Evolutionary conservation across 2,888 invertebrate genomes (phyloP), one percentile per base, ranked within the genome.

Genomic region (Acronicta leporina): DNA sequence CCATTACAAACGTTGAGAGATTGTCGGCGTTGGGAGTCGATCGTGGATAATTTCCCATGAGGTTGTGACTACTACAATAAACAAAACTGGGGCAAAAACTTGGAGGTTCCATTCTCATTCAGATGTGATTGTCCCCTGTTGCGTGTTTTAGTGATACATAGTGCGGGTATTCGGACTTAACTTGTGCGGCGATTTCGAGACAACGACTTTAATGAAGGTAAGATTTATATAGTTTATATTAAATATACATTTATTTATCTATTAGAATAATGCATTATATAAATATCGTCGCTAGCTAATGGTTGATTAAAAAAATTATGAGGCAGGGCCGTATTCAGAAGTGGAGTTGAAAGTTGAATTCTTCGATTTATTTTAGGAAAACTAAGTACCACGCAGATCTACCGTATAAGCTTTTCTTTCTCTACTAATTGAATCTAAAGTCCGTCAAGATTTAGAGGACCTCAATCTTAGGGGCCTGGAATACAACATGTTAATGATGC

Each of bases 11-110:
- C 78, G 81, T 82, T 83, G 80, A 85, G 81, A 84, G 85, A 85
- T 87, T 89, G 83, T 86, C 79, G 74, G 83, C 83, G 84, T 78
- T 83, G 78, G 82, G 79, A 81, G 84, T 81, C 85, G 78, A 81
- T 79, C 73, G 81, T 82, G 81, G 82, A 79, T 89, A 87, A 90
- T 91, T 92, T 92, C 89, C 89, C 89, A 78, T 65, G 91, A 87
- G 94, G 92, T 94, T 92, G 93, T 92, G 92, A 92, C 86, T 88
- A 84, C 81, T 86, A 87, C 84, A 84, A 87, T 90, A 90, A 87
- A 87, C 81, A 83, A 58, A 83, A 89, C 86, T 86, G 83, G 82
- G 77, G 79, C 73, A 84, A 85, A 86, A 88, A 89, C 88, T 90
- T 85, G 82, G 78, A 77, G 81, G 76, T 80, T 81, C 73, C 66